A percentile compares a stretch with the other conserved stretches of the same genome.
Conservation (phyloP, 92 coral and sea anemone species). For the Actinernus sp. region DNA sequence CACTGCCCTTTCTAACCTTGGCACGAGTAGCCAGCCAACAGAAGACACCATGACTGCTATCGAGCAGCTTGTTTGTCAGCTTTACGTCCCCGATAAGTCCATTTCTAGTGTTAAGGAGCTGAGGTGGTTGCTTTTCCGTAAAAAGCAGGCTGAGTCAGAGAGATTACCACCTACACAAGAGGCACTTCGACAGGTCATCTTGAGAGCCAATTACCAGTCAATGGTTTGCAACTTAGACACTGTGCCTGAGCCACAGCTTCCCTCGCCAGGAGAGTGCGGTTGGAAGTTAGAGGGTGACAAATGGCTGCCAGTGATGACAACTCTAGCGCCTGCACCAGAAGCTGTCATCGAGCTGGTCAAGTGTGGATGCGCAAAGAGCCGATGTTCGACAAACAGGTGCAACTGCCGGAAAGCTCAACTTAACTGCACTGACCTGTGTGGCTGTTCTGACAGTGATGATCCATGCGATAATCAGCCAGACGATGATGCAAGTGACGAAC, state of each 20-base stretch:
- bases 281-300: slow-evolving; percentile 45
- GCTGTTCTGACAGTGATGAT: slow-evolving; percentile 14
- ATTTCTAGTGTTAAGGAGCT: slow-evolving; percentile 12
- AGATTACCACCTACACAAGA: slow-evolving; percentile 33
- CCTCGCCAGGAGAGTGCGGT: slow-evolving; percentile 35
- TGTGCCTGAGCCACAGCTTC: slow-evolving; percentile 36
- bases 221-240: slow-evolving; percentile 45
- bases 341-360: slow-evolving; percentile 56
- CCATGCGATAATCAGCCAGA: slow-evolving; percentile 19
- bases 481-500: background rate
- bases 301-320: slow-evolving; percentile 47
- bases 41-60: background rate
- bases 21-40: slow-evolving; percentile 7
- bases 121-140: slow-evolving; percentile 36
- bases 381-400: background rate
- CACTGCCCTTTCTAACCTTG: slow-evolving; percentile 23
- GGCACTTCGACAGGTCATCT: slow-evolving; percentile 24
- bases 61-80: slow-evolving; percentile 51
- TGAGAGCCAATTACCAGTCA: slow-evolving; percentile 34
- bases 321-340: slow-evolving; percentile 28
- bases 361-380: slow-evolving; percentile 1
- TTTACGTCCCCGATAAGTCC: slow-evolving; percentile 3
- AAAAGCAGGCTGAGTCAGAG: slow-evolving; percentile 41
- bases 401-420: slow-evolving; percentile 5
- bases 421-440: slow-evolving; percentile 12